Conservation (phyloP, 2,113 vertebrate species). For the Acinonyx jubatus region DNA sequence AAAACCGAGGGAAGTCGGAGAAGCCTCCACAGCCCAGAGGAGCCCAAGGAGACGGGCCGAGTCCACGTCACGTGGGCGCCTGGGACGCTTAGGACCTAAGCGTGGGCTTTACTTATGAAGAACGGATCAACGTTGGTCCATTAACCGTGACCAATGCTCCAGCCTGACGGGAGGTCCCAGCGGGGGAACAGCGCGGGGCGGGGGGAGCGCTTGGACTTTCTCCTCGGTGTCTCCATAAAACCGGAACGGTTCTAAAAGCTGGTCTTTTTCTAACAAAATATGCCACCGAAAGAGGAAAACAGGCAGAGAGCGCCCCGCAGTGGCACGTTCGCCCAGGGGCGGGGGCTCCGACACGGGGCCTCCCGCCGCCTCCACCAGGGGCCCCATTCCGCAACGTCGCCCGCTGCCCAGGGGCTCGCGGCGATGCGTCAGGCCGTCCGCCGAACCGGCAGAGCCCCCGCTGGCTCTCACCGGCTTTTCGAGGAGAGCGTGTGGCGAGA, state of each 20-base stretch:
- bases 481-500: neutral
- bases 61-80: neutral
- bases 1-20: neutral
- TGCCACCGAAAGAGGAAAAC: neutral
- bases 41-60: neutral
- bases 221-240: neutral
- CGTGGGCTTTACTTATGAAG: neutral
- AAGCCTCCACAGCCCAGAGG: neutral
- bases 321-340: rapidly evolving
- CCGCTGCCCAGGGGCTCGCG: neutral
- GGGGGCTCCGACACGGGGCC: rapidly evolving
- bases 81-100: neutral
- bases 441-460: neutral
- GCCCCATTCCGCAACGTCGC: rapidly evolving
- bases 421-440: rapidly evolving
- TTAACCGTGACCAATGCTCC: neutral
- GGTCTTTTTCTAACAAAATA: neutral
- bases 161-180: neutral
- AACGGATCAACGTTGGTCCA: rapidly evolving
- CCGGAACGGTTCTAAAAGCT: neutral
- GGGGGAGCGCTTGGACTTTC: neutral
- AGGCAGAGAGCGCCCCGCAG: neutral
- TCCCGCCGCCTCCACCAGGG: neutral
- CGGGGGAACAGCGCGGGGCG: neutral
- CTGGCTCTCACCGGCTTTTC: neutral